A percentile compares a stretch with the other conserved stretches of the same genome.
phyloP scores from a whole-genome alignment of 2,797 vertebrate species.

The Harpagifer antarcticus region DNA sequence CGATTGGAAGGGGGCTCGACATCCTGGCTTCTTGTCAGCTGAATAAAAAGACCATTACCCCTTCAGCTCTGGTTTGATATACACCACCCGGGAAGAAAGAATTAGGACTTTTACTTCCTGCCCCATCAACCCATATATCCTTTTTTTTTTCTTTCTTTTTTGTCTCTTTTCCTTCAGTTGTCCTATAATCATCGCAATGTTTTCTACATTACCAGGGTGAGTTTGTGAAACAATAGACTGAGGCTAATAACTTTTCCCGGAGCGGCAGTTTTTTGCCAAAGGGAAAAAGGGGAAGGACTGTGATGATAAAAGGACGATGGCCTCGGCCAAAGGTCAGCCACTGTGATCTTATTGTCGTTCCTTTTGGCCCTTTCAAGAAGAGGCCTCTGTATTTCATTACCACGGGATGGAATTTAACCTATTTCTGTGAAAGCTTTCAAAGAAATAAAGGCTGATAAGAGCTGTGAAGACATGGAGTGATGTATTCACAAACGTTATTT shows the following conservation, averaged over 20 bases:
- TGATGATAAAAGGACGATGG: constrained; percentile 87
- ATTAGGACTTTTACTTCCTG: constrained; percentile 83
- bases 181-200: constrained; percentile 87
- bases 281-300: constrained; percentile 80
- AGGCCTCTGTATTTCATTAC: constrained; percentile 87
- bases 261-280: constrained; percentile 80
- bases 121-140: constrained; percentile 79
- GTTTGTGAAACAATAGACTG: constrained; percentile 87
- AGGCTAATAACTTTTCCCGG: constrained; percentile 85
- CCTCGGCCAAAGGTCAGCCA: constrained; percentile 88
- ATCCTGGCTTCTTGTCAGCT: constrained; percentile 87
- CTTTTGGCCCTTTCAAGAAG: constrained; percentile 82
- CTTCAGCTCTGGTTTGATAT: constrained; percentile 83
- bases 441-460: constrained; percentile 59
- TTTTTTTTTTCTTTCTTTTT: constrained; percentile 61
- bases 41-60: constrained; percentile 92
- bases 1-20: constrained; percentile 87
- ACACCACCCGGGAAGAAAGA: constrained; percentile 82
- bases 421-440: constrained; percentile 69
- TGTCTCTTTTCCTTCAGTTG: constrained; percentile 71
- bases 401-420: constrained; percentile 80
- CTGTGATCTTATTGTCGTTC: constrained; percentile 88
- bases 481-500: constrained; percentile 24
- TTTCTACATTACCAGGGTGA: constrained; percentile 82
- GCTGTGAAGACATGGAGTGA: constrained; percentile 61